These are phyloP conservation scores for Hippopotamus amphibius DNA, from an alignment of 2,113 vertebrate species.

Conservation along the genomic window DNA sequence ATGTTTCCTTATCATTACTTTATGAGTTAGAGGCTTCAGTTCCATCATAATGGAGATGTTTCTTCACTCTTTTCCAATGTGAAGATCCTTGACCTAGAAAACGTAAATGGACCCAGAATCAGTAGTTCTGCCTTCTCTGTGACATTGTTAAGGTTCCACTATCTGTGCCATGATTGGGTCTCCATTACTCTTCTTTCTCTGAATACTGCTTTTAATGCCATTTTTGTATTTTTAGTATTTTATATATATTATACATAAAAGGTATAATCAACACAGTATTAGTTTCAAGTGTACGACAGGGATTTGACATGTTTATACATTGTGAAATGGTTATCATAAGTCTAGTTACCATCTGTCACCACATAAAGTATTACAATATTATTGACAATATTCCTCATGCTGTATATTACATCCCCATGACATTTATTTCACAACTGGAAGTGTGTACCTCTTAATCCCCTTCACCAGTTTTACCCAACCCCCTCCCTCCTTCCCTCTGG, in stretches of 20 bases:
- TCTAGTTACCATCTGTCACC: not conserved
- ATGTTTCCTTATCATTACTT: too few relatives aligned
- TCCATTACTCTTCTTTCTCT: not conserved
- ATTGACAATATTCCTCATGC: not conserved
- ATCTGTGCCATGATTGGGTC: not conserved
- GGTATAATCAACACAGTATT: not conserved
- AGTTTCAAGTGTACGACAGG: not conserved
- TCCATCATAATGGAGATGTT: not conserved
- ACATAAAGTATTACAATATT: not conserved
- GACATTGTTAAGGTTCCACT: not conserved
- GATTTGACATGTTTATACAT: not conserved
- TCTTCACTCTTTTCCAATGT: not conserved
- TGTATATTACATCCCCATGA: not conserved
- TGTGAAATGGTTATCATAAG: not conserved
- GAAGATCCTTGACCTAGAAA: not conserved
- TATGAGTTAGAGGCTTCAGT: too few relatives aligned
- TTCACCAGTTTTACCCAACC: not conserved
- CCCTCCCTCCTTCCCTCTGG: rapidly evolving
- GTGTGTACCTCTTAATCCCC: not conserved
- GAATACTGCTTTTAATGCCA: not conserved
- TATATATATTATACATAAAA: too few relatives aligned
- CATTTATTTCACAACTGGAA: not conserved
- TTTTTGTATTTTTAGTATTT: not conserved
- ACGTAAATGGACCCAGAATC: not conserved
- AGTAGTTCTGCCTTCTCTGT: not conserved